Base-by-base conservation (phyloP, 1,140 invertebrate species). In the Papilio machaon region DNA sequence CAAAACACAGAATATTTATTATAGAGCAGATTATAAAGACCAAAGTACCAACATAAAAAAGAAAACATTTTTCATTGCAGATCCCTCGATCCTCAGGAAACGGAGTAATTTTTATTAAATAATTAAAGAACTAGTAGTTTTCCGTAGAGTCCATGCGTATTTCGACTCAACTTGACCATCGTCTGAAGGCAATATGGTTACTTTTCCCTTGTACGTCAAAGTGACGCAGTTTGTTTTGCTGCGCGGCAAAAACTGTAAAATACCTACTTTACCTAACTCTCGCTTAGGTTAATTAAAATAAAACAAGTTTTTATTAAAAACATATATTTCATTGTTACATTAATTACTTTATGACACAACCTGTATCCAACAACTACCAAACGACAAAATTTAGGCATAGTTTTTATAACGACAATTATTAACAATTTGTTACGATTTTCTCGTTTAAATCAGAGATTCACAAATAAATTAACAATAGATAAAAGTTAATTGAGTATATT, bases 271-370 rank as follows among this genome's bases (percentile, higher is more conserved):
- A 47, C 10, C 46, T 47, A 9, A 47, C 46, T 47, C 2, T 52
- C 49, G 4, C n/a, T 9, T 58, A 19, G 5, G n/a, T 64, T 64
- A 15, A 52, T 13, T 8, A 11, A 64, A 64, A 64, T 30, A 64
- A 64, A 64, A 64, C 54, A n/a, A n/a, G 5, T 64, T 52, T 23
- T 75, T 23, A 47, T 75, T 23, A 46, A 75, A 75, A 75, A 75
- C 73, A 75, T 75, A 75, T 75, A 75, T 75, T 75, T 75, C 43
- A 49, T 75, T 11, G 10, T 64, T 64, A 64, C 60, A 30, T 64
- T 23, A 64, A 64, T 75, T 75, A 75, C 23, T 75, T 75, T 49
- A 75, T 47, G 73, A 75, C 73, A 75, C 73, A 75, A 75, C 73
- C 73, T 49, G n/a, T 75, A 47, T 75, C n/a, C 73, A 19, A n/a